Conservation (phyloP, 2,113 vertebrate species). For the Anhinga rufa region DNA sequence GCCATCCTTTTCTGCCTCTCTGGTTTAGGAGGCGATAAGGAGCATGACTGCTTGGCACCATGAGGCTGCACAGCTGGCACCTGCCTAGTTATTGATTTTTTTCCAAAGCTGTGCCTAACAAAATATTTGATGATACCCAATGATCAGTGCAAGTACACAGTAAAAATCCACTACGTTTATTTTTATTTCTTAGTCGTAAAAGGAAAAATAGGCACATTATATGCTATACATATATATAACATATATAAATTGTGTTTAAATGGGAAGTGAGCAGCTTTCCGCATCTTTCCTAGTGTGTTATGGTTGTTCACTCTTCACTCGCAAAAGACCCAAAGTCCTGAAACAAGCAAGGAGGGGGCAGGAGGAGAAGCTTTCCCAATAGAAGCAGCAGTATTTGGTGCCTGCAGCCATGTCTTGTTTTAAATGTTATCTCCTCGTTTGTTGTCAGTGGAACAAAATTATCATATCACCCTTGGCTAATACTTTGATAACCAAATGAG, state of each 20-base stretch:
- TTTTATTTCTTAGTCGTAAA: slow-evolving; percentile 35
- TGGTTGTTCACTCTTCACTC: not conserved
- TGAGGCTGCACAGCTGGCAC: not conserved
- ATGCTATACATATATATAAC: not conserved
- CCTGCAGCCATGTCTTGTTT: not conserved
- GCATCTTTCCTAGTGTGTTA: not conserved
- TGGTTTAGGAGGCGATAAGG: not conserved
- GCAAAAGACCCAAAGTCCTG: not conserved
- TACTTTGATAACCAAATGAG: not conserved
- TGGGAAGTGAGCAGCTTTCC: not conserved
- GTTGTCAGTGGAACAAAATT: slow-evolving; percentile 7
- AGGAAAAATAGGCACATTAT: not conserved
- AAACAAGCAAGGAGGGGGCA: not conserved
- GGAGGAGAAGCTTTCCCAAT: not conserved
- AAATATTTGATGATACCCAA: not conserved
- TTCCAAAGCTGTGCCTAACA: not conserved
- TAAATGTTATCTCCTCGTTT: not conserved
- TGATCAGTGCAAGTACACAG: not conserved
- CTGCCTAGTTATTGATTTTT: not conserved
- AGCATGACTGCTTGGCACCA: not conserved
- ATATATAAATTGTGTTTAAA: not conserved
- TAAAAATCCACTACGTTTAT: not conserved
- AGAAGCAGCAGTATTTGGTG: not conserved
- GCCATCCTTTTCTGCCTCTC: not conserved
- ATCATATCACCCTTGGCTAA: not conserved